Evolutionary conservation across 2,113 vertebrate genomes (phyloP), one percentile per base, ranked within the genome.

Genomic region (Otocyon megalotis): DNA sequence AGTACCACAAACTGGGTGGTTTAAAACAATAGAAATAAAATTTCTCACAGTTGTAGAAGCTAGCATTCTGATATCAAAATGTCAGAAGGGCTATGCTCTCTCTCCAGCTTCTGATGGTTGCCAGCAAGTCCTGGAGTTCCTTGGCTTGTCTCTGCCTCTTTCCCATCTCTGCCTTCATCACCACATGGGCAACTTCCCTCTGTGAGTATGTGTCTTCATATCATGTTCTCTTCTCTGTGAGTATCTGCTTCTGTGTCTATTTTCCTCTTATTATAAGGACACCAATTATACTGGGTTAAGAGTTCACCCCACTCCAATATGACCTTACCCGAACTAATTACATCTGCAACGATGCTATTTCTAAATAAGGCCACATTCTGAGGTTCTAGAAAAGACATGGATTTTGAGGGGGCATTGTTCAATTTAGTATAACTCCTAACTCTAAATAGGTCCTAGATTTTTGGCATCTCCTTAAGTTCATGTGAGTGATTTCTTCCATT

Each of bases 391-490:
- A 95, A 82, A 54, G 17, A 88, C 1, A 62, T 12, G 5, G 24
- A 56, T 83, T 91, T 54, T 19, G 20, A 50, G 19, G 53, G 10
- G 1, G 24, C 8, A 56, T 2, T 71, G 22, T 35, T 54, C 35
- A 48, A 94, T 15, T 1, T 53, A 62, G 24, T 71, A 69, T 11
- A 94, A 91, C 17, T 58, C n/a, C 35, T 54, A 32, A 86, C 19
- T 94, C 24, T 86, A 30, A 96, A 43, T 15, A 72, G 8, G 56
- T 91, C n/a, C 30, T 65, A 88, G 50, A 79, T 96, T n/a, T 77
- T 67, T 37, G 20, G 30, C 26, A 69, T 56, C 11, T 81, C 32
- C n/a, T 79, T n/a, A 88, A 96, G 17, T 1, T 83, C 56, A 50
- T 22, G 62, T 54, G 60, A 84, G 26, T 79, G 32, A 88, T 16